These are phyloP conservation scores for Chelonus formosanus DNA, from an alignment of 2,888 invertebrate genomes.

Conservation along the genomic window DNA sequence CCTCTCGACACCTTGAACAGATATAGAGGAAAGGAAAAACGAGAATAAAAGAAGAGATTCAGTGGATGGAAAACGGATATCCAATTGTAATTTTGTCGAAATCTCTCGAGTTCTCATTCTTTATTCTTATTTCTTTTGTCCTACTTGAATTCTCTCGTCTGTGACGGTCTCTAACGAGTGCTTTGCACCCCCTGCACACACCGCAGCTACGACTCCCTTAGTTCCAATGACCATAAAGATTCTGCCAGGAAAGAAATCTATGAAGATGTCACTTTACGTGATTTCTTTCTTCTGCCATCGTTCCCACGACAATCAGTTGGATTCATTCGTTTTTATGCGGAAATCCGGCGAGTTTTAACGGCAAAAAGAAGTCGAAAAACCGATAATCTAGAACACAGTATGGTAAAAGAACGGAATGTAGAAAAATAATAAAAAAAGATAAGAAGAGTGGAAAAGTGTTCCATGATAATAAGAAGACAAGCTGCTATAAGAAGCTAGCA, in stretches of 20 bases:
- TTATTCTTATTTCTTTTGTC: not conserved
- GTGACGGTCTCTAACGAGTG: slow-evolving; percentile 22
- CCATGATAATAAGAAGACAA: slow-evolving; percentile 25
- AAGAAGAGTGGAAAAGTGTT: not conserved
- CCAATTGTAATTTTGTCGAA: slow-evolving; percentile 31
- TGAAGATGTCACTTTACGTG: slow-evolving; percentile 25
- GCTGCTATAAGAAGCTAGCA: slow-evolving; percentile 28
- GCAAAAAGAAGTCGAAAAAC: not conserved
- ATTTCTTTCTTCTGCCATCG: slow-evolving; percentile 2
- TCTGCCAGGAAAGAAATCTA: slow-evolving; percentile 18
- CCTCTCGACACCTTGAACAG: slow-evolving; percentile 14
- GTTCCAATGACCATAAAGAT: slow-evolving; percentile 29
- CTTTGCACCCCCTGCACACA: slow-evolving; percentile 7
- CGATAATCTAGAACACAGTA: too few relatives aligned
- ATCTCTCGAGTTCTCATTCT: slow-evolving; percentile 9
- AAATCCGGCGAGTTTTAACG: not conserved
- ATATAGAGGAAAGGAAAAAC: not conserved
- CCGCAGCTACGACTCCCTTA: not conserved
- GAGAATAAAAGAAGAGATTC: not conserved
- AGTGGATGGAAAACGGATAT: slow-evolving; percentile 16
- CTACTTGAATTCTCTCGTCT: not conserved
- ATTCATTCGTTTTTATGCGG: not conserved
- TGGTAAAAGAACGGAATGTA: too few relatives aligned
- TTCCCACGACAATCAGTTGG: slow-evolving; percentile 13
- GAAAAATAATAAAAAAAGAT: slow-evolving; percentile 15